Evolutionary conservation across 1,140 invertebrate genomes (phyloP).

Genomic region (Atta cephalotes): DNA sequence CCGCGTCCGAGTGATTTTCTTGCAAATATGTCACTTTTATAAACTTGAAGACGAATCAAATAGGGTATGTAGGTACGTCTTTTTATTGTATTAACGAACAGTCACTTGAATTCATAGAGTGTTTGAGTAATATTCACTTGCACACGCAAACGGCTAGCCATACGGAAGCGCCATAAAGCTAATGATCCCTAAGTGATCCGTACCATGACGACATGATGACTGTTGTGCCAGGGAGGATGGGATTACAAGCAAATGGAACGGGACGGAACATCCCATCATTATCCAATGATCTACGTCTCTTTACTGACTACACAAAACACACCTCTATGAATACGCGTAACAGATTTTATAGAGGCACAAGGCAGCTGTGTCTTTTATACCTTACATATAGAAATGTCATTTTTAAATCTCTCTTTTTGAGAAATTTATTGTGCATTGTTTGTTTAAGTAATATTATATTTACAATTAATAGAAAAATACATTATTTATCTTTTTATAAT

Average conservation of each 20-base stretch:
- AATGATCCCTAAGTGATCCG: slow-evolving; percentile 78
- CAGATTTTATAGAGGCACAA: slow-evolving; percentile 11
- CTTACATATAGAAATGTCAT: not conserved
- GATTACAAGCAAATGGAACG: slow-evolving; percentile 77
- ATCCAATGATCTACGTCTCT: slow-evolving; percentile 79
- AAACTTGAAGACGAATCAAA: not conserved
- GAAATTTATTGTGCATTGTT: not conserved
- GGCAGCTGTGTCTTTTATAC: not conserved
- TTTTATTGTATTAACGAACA: not conserved
- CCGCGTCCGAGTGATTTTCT: not conserved
- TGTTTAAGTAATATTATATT: not conserved
- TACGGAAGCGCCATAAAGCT: slow-evolving; percentile 77
- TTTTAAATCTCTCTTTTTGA: not conserved
- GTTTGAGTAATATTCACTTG: slow-evolving; percentile 65
- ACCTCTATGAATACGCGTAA: slow-evolving; percentile 58
- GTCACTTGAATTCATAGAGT: slow-evolving; percentile 13
- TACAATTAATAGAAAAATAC: not conserved
- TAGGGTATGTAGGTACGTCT: not conserved
- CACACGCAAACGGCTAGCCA: slow-evolving; percentile 71
- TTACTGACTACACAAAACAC: slow-evolving; percentile 70
- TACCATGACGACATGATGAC: slow-evolving; percentile 77
- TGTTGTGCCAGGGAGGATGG: slow-evolving; percentile 75
- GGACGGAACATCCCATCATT: slow-evolving; percentile 80
- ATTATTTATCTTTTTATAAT: slow-evolving; percentile 1
- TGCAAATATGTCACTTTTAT: not conserved